Conservation (phyloP, 2,113 vertebrate genomes). For the Phainopepla nitens region DNA sequence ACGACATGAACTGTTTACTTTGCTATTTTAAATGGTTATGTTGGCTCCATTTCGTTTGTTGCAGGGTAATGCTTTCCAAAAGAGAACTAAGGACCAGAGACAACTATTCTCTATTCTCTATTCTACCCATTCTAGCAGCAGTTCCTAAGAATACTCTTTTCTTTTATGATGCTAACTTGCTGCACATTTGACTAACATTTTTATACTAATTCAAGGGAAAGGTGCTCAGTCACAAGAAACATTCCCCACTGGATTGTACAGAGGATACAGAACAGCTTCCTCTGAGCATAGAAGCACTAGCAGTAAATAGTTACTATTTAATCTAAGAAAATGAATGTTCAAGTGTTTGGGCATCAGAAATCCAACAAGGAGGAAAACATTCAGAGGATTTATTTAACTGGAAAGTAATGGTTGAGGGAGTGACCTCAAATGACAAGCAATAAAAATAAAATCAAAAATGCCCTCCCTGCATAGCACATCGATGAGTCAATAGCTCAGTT, state of each 20-base stretch:
- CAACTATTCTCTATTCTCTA: neutral
- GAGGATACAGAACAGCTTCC: neutral
- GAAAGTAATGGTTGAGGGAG: neutral
- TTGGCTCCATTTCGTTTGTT: conserved; percentile 17
- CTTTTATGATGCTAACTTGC: neutral
- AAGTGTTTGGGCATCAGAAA: neutral
- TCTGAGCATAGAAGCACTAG: neutral
- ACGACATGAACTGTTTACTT: conserved; percentile 50
- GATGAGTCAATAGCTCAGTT: neutral
- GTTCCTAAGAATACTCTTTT: neutral
- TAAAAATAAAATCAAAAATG: neutral
- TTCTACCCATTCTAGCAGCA: neutral
- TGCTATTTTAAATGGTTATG: conserved; percentile 44
- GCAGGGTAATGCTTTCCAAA: conserved; percentile 4
- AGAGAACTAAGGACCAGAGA: neutral
- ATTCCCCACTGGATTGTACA: neutral
- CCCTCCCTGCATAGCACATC: neutral
- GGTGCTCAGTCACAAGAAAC: neutral
- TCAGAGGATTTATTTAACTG: neutral
- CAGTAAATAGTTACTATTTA: conserved; percentile 13
- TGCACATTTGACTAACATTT: neutral
- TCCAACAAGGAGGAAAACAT: neutral
- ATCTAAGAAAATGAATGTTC: neutral
- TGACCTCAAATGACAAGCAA: neutral
- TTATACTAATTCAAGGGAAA: neutral